phyloP scores from a whole-genome alignment of 1,140 invertebrate species.

The Triops cancriformis region DNA sequence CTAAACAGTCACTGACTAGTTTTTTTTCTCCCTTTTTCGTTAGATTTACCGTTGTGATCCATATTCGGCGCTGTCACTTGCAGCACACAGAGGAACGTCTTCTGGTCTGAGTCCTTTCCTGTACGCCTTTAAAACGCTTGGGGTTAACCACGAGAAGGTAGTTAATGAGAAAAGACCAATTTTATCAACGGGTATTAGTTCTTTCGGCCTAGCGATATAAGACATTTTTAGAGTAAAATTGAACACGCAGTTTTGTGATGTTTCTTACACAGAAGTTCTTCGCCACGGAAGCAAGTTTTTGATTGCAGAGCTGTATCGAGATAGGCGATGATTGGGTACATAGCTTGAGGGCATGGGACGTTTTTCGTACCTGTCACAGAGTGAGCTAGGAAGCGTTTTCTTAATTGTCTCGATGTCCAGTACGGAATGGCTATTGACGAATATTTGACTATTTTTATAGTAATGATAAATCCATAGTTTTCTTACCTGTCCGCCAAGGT shows the following conservation, averaged over 20 bases:
- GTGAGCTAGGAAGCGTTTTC: slow-evolving; percentile 28
- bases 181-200: slow-evolving; percentile 42
- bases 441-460: too few species aligned
- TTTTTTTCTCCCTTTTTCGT: slow-evolving; percentile 16
- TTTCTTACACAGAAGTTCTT: slow-evolving; percentile 24
- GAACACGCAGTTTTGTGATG: too few species aligned
- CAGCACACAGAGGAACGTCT: slow-evolving; percentile 45
- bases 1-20: slow-evolving; percentile 35
- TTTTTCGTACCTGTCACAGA: slow-evolving; percentile 28
- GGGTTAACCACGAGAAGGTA: slow-evolving; percentile 51
- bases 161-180: slow-evolving; percentile 48
- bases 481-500: too few species aligned
- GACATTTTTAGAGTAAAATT: neutral
- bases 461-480: too few species aligned
- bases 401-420: slow-evolving; percentile 31
- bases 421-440: slow-evolving; percentile 25
- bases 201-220: slow-evolving; percentile 31
- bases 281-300: slow-evolving; percentile 32
- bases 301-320: slow-evolving; percentile 29
- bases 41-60: slow-evolving; percentile 40
- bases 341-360: slow-evolving; percentile 27
- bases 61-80: slow-evolving; percentile 45
- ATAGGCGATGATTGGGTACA: slow-evolving; percentile 15
- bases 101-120: slow-evolving; percentile 39
- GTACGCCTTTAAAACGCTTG: slow-evolving; percentile 49